Percentiles rank a stretch among this genome's conserved stretches.
Conservation (phyloP, 1,140 invertebrate species). For the Megalonaias nervosa region DNA sequence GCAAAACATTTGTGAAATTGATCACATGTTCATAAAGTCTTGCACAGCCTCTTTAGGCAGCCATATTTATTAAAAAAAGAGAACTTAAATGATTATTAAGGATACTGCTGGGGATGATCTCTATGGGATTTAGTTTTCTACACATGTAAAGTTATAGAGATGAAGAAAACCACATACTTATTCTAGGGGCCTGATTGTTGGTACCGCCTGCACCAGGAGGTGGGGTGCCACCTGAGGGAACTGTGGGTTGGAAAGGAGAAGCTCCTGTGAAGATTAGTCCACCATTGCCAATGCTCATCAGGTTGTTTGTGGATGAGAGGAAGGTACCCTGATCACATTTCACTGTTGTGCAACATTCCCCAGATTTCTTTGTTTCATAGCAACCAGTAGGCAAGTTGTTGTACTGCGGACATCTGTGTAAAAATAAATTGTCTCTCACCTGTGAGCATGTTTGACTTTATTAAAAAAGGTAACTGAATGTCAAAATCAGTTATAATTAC, state of each 20-base stretch:
- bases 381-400: slow-evolving; percentile 55
- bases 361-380: slow-evolving; percentile 39
- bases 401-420: slow-evolving; percentile 54
- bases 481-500: too few species aligned
- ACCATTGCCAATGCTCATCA: slow-evolving; percentile 44
- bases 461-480: too few species aligned
- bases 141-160: neutral
- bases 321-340: slow-evolving; percentile 47
- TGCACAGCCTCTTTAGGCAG: too few species aligned
- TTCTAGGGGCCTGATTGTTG: slow-evolving; percentile 24
- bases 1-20: too few species aligned
- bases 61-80: too few species aligned
- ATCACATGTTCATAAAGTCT: too few species aligned
- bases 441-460: too few species aligned
- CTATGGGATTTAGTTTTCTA: neutral
- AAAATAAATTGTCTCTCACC: neutral
- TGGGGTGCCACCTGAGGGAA: slow-evolving; percentile 34
- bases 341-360: slow-evolving; percentile 54
- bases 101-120: neutral
- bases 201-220: slow-evolving; percentile 46
- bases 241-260: slow-evolving; percentile 33
- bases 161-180: slow-evolving; percentile 33
- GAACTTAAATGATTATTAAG: neutral
- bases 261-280: slow-evolving; percentile 33
- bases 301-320: slow-evolving; percentile 47